Percentiles rank a stretch among this genome's conserved stretches.
Evolutionary conservation across 2,888 invertebrate genomes (phyloP).

Genomic region (Callyntrura sp.): DNA sequence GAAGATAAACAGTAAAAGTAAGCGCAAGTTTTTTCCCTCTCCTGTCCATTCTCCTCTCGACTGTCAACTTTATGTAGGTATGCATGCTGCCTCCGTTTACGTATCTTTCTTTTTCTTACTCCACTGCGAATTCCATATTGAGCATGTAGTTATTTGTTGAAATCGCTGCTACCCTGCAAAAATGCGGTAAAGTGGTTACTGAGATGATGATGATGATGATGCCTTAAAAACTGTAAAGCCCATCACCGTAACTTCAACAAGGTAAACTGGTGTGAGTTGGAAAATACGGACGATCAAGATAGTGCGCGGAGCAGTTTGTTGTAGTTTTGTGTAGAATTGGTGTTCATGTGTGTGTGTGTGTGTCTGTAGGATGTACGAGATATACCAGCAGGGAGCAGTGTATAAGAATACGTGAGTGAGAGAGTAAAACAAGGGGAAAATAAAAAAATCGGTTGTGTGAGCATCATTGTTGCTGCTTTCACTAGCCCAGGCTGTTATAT

Average conservation of each 20-base stretch:
- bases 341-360: slow-evolving; percentile 28
- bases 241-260: slow-evolving; percentile 44
- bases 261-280: slow-evolving; percentile 42
- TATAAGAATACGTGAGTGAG: slow-evolving; percentile 40
- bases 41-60: slow-evolving; percentile 52
- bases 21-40: slow-evolving; percentile 26
- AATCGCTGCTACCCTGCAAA: slow-evolving; percentile 46
- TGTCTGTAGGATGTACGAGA: not conserved
- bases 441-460: slow-evolving; percentile 56
- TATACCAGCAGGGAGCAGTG: not conserved
- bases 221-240: slow-evolving; percentile 38
- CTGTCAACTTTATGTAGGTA: not conserved
- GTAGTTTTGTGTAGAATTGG: slow-evolving; percentile 48
- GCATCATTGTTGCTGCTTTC: slow-evolving; percentile 41
- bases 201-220: not conserved
- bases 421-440: slow-evolving; percentile 60
- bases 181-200: slow-evolving; percentile 33
- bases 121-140: slow-evolving; percentile 55
- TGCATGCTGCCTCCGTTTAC: slow-evolving; percentile 9
- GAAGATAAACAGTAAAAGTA: slow-evolving; percentile 64
- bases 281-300: slow-evolving; percentile 69
- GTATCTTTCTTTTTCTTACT: not conserved
- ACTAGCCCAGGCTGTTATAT: not conserved
- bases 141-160: slow-evolving; percentile 70
- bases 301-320: slow-evolving; percentile 43